A percentile compares a stretch with the other conserved stretches of the same genome.
Evolutionary conservation across 2,888 invertebrate genomes (phyloP).

Genomic region (Luffia ferchaultella): DNA sequence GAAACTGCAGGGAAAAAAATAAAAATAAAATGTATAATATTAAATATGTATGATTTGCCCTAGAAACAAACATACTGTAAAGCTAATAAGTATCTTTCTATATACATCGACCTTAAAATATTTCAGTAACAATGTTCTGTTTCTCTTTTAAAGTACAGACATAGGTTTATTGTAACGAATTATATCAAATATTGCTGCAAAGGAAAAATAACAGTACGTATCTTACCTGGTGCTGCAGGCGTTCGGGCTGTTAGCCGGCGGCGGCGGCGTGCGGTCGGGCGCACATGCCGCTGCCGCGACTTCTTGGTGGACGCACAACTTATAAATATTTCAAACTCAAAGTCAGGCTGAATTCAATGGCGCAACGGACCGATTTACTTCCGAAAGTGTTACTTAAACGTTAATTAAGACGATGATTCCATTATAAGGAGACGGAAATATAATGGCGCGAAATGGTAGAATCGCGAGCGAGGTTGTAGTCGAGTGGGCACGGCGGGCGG

Average conservation of each 20-base stretch:
- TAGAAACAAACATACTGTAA: too few relatives aligned
- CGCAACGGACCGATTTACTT: too few relatives aligned
- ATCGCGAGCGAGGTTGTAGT: too few relatives aligned
- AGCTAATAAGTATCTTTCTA: too few relatives aligned
- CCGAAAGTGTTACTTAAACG: too few relatives aligned
- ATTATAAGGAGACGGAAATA: neutral
- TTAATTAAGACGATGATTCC: neutral
- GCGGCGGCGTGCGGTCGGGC: slow-evolving; percentile 33
- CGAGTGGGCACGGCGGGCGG: slow-evolving; percentile 13
- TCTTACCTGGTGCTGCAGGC: slow-evolving; percentile 32
- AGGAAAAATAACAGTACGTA: slow-evolving; percentile 26
- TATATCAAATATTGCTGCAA: slow-evolving; percentile 11
- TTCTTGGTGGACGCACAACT: neutral
- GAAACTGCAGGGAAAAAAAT: too few relatives aligned
- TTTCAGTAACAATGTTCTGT: too few relatives aligned
- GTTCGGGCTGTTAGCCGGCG: slow-evolving; percentile 36
- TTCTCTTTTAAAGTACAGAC: too few relatives aligned
- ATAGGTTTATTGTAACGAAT: neutral
- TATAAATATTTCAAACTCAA: neutral
- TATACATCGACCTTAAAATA: too few relatives aligned
- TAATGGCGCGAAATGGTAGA: neutral
- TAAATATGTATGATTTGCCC: too few relatives aligned
- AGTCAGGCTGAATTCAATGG: too few relatives aligned
- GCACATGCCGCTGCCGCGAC: slow-evolving; percentile 27
- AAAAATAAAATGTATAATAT: too few relatives aligned